Conservation (phyloP, 2,797 vertebrate genomes). For the Euphonia xanthogaster region DNA sequence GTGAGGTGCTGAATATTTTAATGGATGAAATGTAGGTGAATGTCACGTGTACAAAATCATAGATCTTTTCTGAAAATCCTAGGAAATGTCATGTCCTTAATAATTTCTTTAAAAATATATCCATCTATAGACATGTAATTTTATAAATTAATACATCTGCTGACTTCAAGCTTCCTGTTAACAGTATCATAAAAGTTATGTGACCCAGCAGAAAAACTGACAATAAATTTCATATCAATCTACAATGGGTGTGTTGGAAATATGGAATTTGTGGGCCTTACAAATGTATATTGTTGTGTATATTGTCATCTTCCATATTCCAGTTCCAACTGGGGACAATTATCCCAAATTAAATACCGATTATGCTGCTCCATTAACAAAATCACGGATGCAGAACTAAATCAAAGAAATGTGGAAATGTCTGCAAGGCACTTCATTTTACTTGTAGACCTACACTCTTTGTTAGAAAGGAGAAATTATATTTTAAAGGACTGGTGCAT, state of each 20-base stretch:
- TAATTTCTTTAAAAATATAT: neutral
- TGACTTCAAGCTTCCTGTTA: neutral
- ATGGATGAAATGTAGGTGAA: neutral
- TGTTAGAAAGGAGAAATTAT: neutral
- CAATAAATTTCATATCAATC: neutral
- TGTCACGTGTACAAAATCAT: neutral
- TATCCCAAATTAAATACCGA: rapidly evolving
- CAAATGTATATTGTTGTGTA: neutral
- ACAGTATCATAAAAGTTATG: neutral
- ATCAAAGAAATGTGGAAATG: neutral
- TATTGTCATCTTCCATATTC: neutral
- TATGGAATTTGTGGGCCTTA: neutral
- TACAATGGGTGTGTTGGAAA: neutral
- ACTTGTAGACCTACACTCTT: neutral
- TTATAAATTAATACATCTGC: neutral
- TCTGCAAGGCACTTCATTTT: neutral
- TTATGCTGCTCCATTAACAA: neutral
- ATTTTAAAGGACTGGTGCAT: neutral
- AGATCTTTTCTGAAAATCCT: neutral
- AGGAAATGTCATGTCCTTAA: neutral
- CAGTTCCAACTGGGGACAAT: neutral
- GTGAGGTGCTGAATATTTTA: neutral
- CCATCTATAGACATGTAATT: neutral
- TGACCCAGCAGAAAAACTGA: neutral
- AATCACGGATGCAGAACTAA: neutral